These are phyloP conservation scores for Psittacula echo DNA, from an alignment of 2,797 vertebrate genomes.

Conservation along the genomic window DNA sequence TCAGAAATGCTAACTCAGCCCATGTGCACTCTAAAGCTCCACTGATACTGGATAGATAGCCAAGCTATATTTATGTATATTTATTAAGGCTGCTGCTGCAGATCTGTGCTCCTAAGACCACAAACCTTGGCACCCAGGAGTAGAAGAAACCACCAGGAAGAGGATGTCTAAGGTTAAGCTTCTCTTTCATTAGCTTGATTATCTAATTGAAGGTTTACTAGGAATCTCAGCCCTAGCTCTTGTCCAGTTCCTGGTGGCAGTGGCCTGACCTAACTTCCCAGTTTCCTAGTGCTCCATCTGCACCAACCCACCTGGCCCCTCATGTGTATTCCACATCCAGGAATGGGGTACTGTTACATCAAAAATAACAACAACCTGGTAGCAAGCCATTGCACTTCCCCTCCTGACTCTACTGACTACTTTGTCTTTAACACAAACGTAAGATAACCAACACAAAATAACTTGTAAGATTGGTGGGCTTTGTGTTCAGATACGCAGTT, in stretches of 20 bases:
- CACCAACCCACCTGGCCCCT: constrained; percentile 19
- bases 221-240: constrained; percentile 5
- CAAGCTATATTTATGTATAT: not conserved
- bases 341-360: constrained; percentile 10
- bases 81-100: not conserved
- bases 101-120: not conserved
- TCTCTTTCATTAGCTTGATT: constrained; percentile 30
- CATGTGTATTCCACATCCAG: not conserved
- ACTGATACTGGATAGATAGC: not conserved
- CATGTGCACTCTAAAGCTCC: not conserved
- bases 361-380: constrained; percentile 26
- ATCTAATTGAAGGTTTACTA: constrained; percentile 41
- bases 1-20: constrained; percentile 25
- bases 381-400: constrained; percentile 5
- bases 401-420: not conserved
- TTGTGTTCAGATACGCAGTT: not conserved
- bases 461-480: not conserved
- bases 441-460: not conserved
- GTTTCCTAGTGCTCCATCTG: not conserved
- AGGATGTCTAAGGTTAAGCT: constrained; percentile 30
- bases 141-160: constrained; percentile 18
- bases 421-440: not conserved
- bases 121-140: not conserved
- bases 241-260: not conserved
- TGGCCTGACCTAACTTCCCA: constrained; percentile 33